A percentile compares a stretch with the other conserved stretches of the same genome.
Evolutionary conservation across 2,888 invertebrate species (phyloP).

Genomic region (Marronus borbonicus): DNA sequence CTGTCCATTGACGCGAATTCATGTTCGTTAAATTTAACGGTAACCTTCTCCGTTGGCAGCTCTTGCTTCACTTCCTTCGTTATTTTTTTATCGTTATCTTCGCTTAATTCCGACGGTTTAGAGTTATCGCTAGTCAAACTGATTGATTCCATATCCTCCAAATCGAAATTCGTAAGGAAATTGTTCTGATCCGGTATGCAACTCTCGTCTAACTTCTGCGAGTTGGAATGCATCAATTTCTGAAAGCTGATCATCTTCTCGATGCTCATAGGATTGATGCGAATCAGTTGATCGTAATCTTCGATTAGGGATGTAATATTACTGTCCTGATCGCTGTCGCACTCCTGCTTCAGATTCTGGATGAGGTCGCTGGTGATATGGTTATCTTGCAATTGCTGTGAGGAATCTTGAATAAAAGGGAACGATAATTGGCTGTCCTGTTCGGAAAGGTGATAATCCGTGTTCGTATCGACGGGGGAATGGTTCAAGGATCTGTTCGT

Average conservation of each 20-base stretch:
- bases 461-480: conserved; percentile 50
- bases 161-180: conserved; percentile 36
- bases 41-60: conserved; percentile 33
- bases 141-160: conserved; percentile 43
- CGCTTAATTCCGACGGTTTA: neutral
- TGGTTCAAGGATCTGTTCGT: conserved; percentile 50
- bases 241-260: conserved; percentile 41
- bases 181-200: neutral
- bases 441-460: conserved; percentile 44
- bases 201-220: neutral
- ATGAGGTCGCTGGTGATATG: conserved; percentile 7
- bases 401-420: conserved; percentile 10
- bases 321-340: neutral
- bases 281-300: conserved; percentile 6
- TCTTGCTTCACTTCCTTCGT: neutral
- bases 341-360: conserved; percentile 9
- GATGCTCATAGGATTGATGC: conserved; percentile 32
- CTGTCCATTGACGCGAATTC: conserved; percentile 45
- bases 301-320: conserved; percentile 14
- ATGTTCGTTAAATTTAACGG: conserved; percentile 46
- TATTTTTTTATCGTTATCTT: neutral
- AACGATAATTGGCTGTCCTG: conserved; percentile 21
- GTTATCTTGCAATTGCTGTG: conserved; percentile 25
- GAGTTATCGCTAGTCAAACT: conserved; percentile 15
- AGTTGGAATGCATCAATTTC: conserved; percentile 19